Evolutionary conservation across 1,140 invertebrate genomes (phyloP).

Genomic region (Ceratitis capitata): DNA sequence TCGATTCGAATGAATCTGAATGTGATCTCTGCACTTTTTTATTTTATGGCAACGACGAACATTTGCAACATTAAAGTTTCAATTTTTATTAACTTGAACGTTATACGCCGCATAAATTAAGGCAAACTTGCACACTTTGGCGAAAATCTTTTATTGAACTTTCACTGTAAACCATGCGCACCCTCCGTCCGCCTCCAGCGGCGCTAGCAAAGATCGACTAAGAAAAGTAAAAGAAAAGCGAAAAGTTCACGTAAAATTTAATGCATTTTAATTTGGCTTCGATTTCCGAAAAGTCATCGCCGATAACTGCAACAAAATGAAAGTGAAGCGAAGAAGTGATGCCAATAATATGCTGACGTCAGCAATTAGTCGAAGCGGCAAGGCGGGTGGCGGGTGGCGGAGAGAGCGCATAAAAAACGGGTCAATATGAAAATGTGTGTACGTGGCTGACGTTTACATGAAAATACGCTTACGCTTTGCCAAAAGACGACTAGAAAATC

Average conservation of each 20-base stretch:
- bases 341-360: conserved; percentile 8
- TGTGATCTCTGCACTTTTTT: neutral
- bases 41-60: neutral
- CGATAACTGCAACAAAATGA: neutral
- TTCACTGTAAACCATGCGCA: neutral
- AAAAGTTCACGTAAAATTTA: conserved; percentile 35
- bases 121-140: conserved; percentile 4
- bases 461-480: neutral
- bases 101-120: neutral
- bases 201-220: no score
- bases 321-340: conserved; percentile 10
- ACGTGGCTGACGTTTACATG: neutral
- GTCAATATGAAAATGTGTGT: neutral
- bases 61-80: neutral
- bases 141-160: conserved; percentile 21
- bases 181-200: neutral
- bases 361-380: neutral
- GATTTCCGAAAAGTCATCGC: conserved; percentile 35
- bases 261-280: conserved; percentile 38
- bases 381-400: neutral
- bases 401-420: neutral
- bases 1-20: neutral
- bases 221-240: neutral
- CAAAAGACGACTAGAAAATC: conserved; percentile 29
- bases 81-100: conserved; percentile 29